Base-by-base conservation (phyloP, 2,797 vertebrate species). In the Chaetophractus vellerosus region DNA sequence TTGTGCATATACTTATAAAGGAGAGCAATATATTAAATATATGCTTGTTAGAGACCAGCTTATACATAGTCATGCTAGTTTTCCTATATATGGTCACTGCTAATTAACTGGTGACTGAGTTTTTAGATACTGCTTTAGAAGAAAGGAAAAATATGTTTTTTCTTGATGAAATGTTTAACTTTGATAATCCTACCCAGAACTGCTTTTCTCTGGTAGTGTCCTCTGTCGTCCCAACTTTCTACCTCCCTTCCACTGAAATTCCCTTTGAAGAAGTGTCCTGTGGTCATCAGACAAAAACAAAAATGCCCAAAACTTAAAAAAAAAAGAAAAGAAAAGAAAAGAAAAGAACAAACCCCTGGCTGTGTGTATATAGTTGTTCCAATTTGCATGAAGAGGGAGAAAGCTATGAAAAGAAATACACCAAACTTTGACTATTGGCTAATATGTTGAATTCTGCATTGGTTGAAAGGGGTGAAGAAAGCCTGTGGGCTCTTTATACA, bases 121-220 rank as follows among this genome's bases (percentile, higher is more conserved):
- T 97, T 90, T 90, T 78, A 93, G 5, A 75, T 19, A n/a, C 38
- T 76, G 9, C 31, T 24, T 92, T 76, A 41, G 33, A 64, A 71
- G 36, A 50, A 68, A 83, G 64, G 26, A 50, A 59, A 78, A 68
- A 50, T 31, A 9, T 18, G 33, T 52, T 59, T 90, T 59, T 90
- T 79, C 83, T 52, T 23, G 10, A 86, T 59, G 41, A 87, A 85
- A 91, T 63, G 21, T 61, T 71, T 36, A 69, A 72, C 50, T 72
- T 48, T 63, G 48, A 57, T 36, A 57, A 82, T 38, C 28, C 50
- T 18, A n/a, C 14, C 41, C 31, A 36, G n/a, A 33, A 31, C 45
- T 95, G 61, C 50, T 55, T 61, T 78, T 41, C 48, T 78, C 71
- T 19, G 36, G 50, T 50, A 26, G 16, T 82, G 78, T 81, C 68